Percentiles rank a stretch among this genome's conserved stretches.
Conservation (phyloP, 2,888 invertebrate species). For the Lepidonotus clava region DNA sequence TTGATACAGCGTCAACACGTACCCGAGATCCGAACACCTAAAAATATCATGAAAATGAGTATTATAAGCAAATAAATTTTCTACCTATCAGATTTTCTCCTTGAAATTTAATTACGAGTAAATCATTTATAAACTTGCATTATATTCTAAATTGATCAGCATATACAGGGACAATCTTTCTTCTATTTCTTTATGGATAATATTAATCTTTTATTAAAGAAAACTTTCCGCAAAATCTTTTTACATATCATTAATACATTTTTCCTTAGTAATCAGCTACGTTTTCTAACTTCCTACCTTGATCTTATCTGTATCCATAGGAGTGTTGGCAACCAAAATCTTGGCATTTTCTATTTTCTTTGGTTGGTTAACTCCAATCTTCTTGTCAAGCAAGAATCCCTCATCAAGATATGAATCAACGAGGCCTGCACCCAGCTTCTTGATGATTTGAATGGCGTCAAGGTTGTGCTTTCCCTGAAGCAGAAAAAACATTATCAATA, state of each 20-base stretch:
- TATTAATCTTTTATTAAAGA: no score
- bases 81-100: no score
- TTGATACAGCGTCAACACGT: constrained; percentile 83
- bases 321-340: constrained; percentile 98
- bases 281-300: no score
- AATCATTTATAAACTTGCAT: no score
- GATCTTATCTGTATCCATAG: constrained; percentile 99
- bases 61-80: no score
- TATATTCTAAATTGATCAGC: no score
- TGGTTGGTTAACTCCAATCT: constrained; percentile 98
- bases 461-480: constrained; percentile 82
- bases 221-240: no score
- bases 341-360: constrained; percentile 96
- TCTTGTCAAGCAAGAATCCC: constrained; percentile 96
- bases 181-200: no score
- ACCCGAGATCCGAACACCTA: constrained; percentile 94
- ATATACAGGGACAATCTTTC: no score
- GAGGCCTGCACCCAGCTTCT: constrained; percentile 95
- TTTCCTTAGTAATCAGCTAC: no score
- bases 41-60: not conserved
- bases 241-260: no score
- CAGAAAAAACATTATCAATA: not conserved
- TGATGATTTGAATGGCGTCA: constrained; percentile 97
- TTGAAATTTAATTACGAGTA: no score
- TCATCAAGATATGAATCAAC: constrained; percentile 97